These are phyloP conservation scores for Therioaphis trifolii DNA, from an alignment of 2,888 invertebrate species.

Conservation along the genomic window DNA sequence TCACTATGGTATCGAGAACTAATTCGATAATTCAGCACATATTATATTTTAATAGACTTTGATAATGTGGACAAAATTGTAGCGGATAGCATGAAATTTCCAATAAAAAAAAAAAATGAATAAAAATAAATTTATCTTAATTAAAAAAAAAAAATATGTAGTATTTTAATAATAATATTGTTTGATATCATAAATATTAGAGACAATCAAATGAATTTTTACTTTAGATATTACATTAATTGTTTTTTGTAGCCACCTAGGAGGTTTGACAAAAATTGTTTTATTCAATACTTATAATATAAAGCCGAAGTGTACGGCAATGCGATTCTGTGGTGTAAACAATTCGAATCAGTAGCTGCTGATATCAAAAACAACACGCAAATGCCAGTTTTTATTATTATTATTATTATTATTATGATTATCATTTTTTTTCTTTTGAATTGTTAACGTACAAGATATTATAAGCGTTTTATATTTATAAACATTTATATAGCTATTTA, in stretches of 20 bases:
- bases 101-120: background rate
- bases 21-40: slow-evolving; percentile 6
- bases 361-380: background rate
- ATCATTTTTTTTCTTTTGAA: slow-evolving; percentile 15
- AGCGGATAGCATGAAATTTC: slow-evolving; percentile 13
- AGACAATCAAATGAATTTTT: slow-evolving; percentile 60
- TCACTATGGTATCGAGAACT: slow-evolving; percentile 6
- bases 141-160: slow-evolving; percentile 17
- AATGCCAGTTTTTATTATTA: background rate
- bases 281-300: slow-evolving; percentile 37
- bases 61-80: slow-evolving; percentile 21
- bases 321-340: slow-evolving; percentile 11
- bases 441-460: slow-evolving; percentile 34
- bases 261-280: slow-evolving; percentile 15
- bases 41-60: slow-evolving; percentile 49
- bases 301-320: background rate
- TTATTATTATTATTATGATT: background rate
- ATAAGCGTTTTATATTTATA: slow-evolving; percentile 46
- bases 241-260: slow-evolving; percentile 36
- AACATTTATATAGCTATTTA: slow-evolving; percentile 42
- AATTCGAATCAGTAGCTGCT: slow-evolving; percentile 21
- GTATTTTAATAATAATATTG: slow-evolving; percentile 39
- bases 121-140: slow-evolving; percentile 25
- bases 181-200: slow-evolving; percentile 51
- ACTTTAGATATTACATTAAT: slow-evolving; percentile 53